Base-by-base conservation (phyloP, 53 echinoderm and acorn worm species). In the Pentamera pediparva region DNA sequence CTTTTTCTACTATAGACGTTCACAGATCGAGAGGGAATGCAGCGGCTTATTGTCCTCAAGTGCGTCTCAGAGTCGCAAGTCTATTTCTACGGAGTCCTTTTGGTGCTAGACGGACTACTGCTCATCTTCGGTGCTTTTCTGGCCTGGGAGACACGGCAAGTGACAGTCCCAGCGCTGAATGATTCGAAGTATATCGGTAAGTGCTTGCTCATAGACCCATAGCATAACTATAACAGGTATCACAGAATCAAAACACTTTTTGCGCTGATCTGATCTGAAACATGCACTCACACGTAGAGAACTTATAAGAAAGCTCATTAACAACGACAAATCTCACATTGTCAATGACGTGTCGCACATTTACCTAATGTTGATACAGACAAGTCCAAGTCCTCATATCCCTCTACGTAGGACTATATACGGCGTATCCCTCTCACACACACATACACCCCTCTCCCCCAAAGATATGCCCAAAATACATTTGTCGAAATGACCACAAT, bases 141-240 rank as follows among this genome's bases (percentile, higher is more conserved):
- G 6, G 93, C 93, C 6, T 93, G 93, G 93, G 93, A 93, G 54
- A 93, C 92, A 1, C 79, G 93, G 51, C 89, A 93, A 19, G 93
- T 93, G 49, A 93, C 93, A 1, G 93, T 93, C 0, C 89, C 89
- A 21, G 93, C 93, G 11, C 60, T 93, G 5, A 93, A 93, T 59
- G 93, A 89, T 80, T 89, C 93, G 32, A 93, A 93, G 48, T 89
- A 89, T 45, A 93, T 93, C 6, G 93, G 93, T 93, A 52, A 76
- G 72, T 65, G 18, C 3, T n/a, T n/a, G n/a, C n/a, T n/a, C n/a
- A n/a, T n/a, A n/a, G n/a, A n/a, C n/a, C n/a, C n/a, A n/a, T n/a
- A n/a, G n/a, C n/a, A n/a, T n/a, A n/a, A n/a, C n/a, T n/a, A n/a
- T n/a, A n/a, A n/a, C n/a, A n/a, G n/a, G n/a, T n/a, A n/a, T n/a